Conservation (phyloP, 92 coral and sea anemone species). For the Diadumene lineata region DNA sequence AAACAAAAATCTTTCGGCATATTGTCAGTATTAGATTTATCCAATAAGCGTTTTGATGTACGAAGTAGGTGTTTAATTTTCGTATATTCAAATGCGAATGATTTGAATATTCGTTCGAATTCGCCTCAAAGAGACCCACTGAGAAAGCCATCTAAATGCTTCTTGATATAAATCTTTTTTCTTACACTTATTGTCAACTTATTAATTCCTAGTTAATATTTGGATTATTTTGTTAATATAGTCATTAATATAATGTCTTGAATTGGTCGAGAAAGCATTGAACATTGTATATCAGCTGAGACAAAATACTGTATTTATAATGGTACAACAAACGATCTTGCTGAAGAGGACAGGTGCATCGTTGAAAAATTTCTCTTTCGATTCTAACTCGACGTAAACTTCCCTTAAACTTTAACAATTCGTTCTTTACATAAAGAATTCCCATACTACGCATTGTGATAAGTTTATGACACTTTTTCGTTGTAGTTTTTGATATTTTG, state of each 20-base stretch:
- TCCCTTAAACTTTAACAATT: neutral
- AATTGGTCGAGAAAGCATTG: neutral
- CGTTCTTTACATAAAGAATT: neutral
- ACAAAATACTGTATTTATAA: neutral
- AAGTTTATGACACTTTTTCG: neutral
- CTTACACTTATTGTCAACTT: too few relatives aligned
- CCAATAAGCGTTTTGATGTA: neutral
- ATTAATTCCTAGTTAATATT: neutral
- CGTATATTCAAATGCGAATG: neutral
- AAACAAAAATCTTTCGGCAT: slow-evolving; percentile 9
- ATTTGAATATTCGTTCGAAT: neutral
- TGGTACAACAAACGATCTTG: neutral
- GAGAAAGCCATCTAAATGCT: neutral
- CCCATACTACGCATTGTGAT: neutral
- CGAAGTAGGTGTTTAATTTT: neutral
- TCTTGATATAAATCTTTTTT: too few relatives aligned
- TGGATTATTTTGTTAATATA: neutral
- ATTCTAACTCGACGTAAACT: neutral
- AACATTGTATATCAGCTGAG: neutral
- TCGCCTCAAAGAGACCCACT: neutral
- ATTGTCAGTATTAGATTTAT: neutral
- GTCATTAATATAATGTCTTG: neutral
- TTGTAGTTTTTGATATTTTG: neutral
- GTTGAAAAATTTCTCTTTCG: slow-evolving; percentile 2
- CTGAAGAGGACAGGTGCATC: slow-evolving; percentile 4